These are phyloP conservation scores for Lasaia peninsularis DNA, from an alignment of 1,140 invertebrate genomes.

Conservation along the genomic window DNA sequence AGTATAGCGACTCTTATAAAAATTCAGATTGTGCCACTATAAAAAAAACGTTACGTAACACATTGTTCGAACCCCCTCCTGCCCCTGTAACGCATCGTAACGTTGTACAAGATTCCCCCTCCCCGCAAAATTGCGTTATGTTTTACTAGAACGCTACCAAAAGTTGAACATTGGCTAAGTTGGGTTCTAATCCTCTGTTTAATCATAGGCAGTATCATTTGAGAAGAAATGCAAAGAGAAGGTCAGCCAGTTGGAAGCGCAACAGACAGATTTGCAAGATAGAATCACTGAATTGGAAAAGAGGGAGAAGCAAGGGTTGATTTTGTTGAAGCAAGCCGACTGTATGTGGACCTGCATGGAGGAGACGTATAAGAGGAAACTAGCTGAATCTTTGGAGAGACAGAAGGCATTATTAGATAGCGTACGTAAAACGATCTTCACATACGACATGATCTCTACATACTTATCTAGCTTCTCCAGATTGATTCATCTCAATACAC, in stretches of 20 bases:
- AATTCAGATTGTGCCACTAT: too few relatives aligned
- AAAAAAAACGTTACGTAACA: too few relatives aligned
- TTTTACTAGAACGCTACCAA: too few relatives aligned
- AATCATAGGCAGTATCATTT: slow-evolving; percentile 44
- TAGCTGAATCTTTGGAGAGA: slow-evolving; percentile 43
- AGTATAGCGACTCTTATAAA: too few relatives aligned
- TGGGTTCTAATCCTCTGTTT: too few relatives aligned
- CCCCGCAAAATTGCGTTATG: too few relatives aligned
- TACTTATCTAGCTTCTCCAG: neutral
- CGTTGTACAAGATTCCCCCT: too few relatives aligned
- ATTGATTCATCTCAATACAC: too few relatives aligned
- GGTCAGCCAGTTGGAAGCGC: slow-evolving; percentile 36
- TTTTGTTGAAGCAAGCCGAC: slow-evolving; percentile 53
- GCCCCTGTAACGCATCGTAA: too few relatives aligned
- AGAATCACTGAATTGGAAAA: slow-evolving; percentile 49
- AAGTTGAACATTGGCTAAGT: too few relatives aligned
- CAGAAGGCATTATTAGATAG: slow-evolving; percentile 42
- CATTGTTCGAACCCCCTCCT: too few relatives aligned
- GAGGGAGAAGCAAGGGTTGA: slow-evolving; percentile 42
- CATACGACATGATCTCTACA: too few relatives aligned
- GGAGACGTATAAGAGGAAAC: slow-evolving; percentile 51
- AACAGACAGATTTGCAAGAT: slow-evolving; percentile 41
- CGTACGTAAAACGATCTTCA: slow-evolving; percentile 26
- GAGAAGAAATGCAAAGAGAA: slow-evolving; percentile 47
- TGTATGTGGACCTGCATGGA: slow-evolving; percentile 66